phyloP scores from a whole-genome alignment of 2,113 vertebrate species.

The Sinocyclocheilus anshuiensis region DNA sequence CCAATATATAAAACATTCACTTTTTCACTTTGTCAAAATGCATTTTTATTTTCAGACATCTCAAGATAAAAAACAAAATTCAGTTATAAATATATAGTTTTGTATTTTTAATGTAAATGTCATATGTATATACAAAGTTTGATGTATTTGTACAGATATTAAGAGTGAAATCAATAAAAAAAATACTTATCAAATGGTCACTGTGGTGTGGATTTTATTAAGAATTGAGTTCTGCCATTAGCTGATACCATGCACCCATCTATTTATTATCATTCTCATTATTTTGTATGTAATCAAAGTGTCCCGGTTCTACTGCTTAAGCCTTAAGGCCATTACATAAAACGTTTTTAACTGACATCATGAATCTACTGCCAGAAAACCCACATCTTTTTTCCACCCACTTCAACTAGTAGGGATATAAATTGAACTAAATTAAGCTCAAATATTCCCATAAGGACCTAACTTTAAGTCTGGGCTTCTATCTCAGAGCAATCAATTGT shows the following conservation, averaged over 20 bases:
- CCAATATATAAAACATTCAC: conserved; percentile 70
- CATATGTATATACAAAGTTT: conserved; percentile 99
- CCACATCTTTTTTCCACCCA: neutral
- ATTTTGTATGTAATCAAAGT: neutral
- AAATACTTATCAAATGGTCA: conserved; percentile 73
- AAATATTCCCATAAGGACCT: neutral
- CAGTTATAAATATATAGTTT: conserved; percentile 99
- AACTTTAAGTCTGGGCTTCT: neutral
- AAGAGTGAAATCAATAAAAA: conserved; percentile 93
- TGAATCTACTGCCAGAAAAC: neutral
- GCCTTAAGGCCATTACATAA: neutral
- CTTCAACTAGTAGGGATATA: neutral
- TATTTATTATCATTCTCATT: neutral
- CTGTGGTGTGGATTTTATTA: conserved; percentile 35
- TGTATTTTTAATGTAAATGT: conserved; percentile 99
- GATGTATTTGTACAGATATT: conserved; percentile 99
- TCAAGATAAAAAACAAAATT: conserved; percentile 95
- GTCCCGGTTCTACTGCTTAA: neutral
- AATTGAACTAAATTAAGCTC: neutral
- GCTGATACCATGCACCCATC: neutral
- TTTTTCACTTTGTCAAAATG: conserved; percentile 81
- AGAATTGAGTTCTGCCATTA: neutral
- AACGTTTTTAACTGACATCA: neutral
- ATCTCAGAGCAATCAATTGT: neutral
- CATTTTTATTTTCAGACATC: conserved; percentile 93